Evolutionary conservation across 2,797 vertebrate genomes (phyloP).

Genomic region (Somateria mollissima): DNA sequence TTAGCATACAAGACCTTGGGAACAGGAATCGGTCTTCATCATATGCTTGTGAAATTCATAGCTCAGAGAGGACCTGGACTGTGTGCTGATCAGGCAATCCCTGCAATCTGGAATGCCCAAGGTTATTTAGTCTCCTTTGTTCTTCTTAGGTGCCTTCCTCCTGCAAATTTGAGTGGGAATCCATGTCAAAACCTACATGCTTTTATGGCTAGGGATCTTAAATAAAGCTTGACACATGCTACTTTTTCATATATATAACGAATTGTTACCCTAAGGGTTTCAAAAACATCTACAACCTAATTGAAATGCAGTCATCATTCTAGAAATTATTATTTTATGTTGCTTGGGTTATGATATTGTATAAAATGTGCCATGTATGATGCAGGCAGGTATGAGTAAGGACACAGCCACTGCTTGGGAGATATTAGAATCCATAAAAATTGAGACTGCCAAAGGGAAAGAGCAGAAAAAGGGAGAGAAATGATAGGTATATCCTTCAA

Average conservation of each 20-base stretch:
- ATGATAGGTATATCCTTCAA: background rate
- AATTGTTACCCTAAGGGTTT: background rate
- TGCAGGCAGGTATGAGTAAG: background rate
- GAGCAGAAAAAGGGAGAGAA: background rate
- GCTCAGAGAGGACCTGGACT: background rate
- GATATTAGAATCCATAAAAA: background rate
- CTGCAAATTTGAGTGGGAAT: background rate
- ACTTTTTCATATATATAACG: background rate
- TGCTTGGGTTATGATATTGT: background rate
- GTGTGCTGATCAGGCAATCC: background rate
- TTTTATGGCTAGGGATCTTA: background rate
- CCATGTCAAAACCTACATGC: background rate
- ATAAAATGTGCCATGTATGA: background rate
- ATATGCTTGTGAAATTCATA: background rate
- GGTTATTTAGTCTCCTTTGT: background rate
- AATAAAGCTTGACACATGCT: background rate
- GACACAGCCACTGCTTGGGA: background rate
- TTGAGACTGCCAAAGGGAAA: background rate
- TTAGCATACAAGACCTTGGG: background rate
- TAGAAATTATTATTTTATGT: background rate
- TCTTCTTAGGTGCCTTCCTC: background rate
- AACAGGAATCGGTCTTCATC: background rate
- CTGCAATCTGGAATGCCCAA: background rate
- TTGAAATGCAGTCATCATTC: background rate
- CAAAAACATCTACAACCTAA: background rate